Evolutionary conservation across 2,113 vertebrate genomes (phyloP), one percentile per base, ranked within the genome.

Genomic region (Emydura subglobosa): DNA sequence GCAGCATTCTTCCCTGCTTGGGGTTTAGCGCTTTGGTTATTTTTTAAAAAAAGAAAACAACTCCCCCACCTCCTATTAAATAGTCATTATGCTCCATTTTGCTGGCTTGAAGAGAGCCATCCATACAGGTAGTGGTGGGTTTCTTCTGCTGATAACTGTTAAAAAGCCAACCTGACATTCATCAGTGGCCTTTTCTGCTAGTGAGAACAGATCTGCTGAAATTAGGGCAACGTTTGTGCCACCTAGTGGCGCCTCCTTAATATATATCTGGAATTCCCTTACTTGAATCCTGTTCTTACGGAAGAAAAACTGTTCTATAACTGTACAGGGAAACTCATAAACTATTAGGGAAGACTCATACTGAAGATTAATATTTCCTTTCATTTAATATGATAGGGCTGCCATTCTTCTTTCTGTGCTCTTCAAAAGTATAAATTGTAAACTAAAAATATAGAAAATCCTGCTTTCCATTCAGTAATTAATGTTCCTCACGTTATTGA

Each of bases 151-250:
- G 39, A 1, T 17, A 91, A 14, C 7, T 44, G 61, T 55, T 90
- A 50, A 5, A 79, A 86, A 91, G 27, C 0, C 27, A 61, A 5
- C 61, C 27, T 90, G n/a, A 53, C 3, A 6, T 4, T 17, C 78
- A 47, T 61, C 79, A 87, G 5, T 17, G 42, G 51, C 12, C 19
- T 88, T 96, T 96, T 68, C n/a, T 89, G 29, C 5, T n/a, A 76
- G 91, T 53, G 68, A 91, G 89, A 19, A 1, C 24, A 61, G 57
- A 86, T 85, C 85, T 44, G 6, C 80, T 90, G 72, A 92, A 92
- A 87, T 59, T 59, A 61, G 96, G 87, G 86, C 96, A 97, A 92
- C 94, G 83, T 97, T 97, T 96, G 78, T 97, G 97, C 97, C 96
- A 97, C 29, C 97, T 97, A 96, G 96, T 94, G 96, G 96, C 16